Conservation (phyloP, 2,113 vertebrate species). For the Gallinago jamesoni region DNA sequence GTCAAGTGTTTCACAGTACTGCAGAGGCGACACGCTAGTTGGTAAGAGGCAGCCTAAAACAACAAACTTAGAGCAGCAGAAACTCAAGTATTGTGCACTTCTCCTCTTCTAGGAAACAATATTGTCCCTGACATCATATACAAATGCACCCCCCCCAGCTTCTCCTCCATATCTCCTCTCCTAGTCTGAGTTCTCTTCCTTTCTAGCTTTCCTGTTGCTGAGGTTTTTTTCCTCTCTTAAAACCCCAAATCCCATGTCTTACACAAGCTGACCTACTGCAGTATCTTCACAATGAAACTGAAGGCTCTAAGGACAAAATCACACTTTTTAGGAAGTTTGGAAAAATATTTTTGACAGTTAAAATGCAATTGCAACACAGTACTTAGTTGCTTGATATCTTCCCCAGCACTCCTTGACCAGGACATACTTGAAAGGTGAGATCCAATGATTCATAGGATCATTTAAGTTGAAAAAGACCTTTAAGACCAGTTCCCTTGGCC, state of each 20-base stretch:
- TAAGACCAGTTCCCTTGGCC: not conserved
- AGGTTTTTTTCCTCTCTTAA: not conserved
- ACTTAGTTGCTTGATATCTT: not conserved
- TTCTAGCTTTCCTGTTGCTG: not conserved
- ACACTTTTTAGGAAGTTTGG: not conserved
- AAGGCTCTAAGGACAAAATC: not conserved
- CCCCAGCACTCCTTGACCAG: not conserved
- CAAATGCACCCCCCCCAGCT: not conserved
- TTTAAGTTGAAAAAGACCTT: not conserved
- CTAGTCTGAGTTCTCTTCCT: not conserved
- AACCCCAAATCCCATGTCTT: not conserved
- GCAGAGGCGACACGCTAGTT: rapidly evolving
- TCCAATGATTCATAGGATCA: not conserved
- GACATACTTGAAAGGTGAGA: not conserved
- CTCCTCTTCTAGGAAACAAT: not conserved
- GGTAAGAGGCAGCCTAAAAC: not conserved
- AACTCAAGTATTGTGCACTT: not conserved
- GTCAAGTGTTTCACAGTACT: not conserved
- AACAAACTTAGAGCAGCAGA: not conserved
- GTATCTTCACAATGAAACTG: not conserved
- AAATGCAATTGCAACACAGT: not conserved
- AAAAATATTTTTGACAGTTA: not conserved
- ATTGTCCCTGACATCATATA: not conserved
- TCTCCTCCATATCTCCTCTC: not conserved
- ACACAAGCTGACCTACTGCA: not conserved